A percentile compares a stretch with the other conserved stretches of the same genome.
Conservation (phyloP, 1,140 invertebrate genomes). For the Leptinotarsa texana region DNA sequence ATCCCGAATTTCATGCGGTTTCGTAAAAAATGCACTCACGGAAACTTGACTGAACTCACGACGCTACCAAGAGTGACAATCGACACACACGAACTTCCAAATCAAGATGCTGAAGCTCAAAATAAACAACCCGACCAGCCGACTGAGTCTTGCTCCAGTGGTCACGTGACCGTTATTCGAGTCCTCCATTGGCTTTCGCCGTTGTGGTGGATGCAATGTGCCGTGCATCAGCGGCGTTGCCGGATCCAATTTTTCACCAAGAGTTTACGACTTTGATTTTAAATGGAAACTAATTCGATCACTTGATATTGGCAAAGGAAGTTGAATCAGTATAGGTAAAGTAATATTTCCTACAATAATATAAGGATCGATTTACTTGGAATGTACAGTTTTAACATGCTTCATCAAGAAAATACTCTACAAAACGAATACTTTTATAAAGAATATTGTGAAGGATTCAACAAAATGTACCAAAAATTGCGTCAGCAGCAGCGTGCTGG, state of each 20-base stretch:
- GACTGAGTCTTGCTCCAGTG: slow-evolving; percentile 29
- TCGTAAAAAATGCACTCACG: background rate
- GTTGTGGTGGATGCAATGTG: slow-evolving; percentile 14
- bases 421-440: no score
- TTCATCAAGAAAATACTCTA: no score
- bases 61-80: slow-evolving; percentile 20
- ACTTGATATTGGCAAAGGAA: no score
- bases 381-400: no score
- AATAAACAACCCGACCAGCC: slow-evolving; percentile 41
- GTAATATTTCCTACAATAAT: no score
- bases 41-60: slow-evolving; percentile 11
- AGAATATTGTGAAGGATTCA: no score
- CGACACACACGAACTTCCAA: slow-evolving; percentile 21
- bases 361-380: no score
- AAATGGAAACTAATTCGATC: no score
- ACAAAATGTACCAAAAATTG: no score
- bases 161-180: slow-evolving; percentile 31
- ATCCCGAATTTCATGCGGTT: background rate
- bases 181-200: slow-evolving; percentile 23
- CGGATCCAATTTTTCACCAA: background rate
- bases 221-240: slow-evolving; percentile 23
- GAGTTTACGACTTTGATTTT: no score
- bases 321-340: no score
- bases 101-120: slow-evolving; percentile 42
- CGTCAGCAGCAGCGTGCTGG: no score